Evolutionary conservation across 2,888 invertebrate species (phyloP).

Genomic region (Leptogaster cylindrica): DNA sequence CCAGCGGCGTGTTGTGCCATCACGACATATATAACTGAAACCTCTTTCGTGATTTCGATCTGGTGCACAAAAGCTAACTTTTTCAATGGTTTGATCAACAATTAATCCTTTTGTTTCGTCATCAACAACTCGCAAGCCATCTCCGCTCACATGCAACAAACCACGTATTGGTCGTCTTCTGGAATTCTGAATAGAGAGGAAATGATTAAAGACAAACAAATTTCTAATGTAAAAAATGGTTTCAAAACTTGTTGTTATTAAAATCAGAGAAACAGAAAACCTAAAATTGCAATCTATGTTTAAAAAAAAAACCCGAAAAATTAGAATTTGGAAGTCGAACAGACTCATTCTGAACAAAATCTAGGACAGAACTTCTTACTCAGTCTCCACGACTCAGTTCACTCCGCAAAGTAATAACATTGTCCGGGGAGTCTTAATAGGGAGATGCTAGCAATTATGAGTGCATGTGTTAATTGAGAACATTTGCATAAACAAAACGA

Average conservation of each 20-base stretch:
- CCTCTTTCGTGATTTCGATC: conserved; percentile 97
- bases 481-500: too few species aligned
- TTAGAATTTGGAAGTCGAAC: background rate
- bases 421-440: too few species aligned
- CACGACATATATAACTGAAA: conserved; percentile 97
- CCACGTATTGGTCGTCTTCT: conserved; percentile 88
- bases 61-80: conserved; percentile 99
- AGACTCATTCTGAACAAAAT: too few species aligned
- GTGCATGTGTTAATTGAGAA: too few species aligned
- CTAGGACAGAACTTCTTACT: too few species aligned
- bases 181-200: conserved; percentile 74
- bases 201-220: conserved; percentile 25
- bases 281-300: background rate
- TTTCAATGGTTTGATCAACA: conserved; percentile 99
- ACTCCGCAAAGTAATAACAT: too few species aligned
- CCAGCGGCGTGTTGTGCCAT: conserved; percentile 98
- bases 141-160: conserved; percentile 88
- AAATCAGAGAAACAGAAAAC: background rate
- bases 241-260: background rate
- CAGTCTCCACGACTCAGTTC: too few species aligned
- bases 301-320: background rate
- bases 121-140: conserved; percentile 96
- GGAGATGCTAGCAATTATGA: too few species aligned
- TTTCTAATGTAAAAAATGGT: background rate
- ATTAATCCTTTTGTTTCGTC: conserved; percentile 98